Evolutionary conservation across 2,888 invertebrate genomes (phyloP).

Genomic region (Elmis aenea): DNA sequence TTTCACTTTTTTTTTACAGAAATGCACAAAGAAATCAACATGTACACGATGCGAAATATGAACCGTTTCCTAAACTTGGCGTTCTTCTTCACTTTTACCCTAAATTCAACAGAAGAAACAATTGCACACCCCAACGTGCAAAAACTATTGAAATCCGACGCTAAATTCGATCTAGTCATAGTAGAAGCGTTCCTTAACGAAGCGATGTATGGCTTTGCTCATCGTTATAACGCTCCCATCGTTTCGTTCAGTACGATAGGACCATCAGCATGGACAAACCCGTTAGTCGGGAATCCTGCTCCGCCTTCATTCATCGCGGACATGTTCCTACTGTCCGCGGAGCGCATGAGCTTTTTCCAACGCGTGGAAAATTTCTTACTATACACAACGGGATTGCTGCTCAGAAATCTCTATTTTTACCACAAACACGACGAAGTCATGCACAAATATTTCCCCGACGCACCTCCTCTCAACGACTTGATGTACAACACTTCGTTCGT

Average conservation of each 20-base stretch:
- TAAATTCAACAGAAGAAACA: constrained; percentile 17
- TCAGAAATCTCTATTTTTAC: constrained; percentile 17
- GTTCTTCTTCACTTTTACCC: too few species aligned
- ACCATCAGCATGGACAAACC: constrained; percentile 46
- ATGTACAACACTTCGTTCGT: constrained; percentile 34
- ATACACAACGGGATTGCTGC: constrained; percentile 17
- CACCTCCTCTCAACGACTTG: constrained; percentile 22
- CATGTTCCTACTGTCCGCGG: constrained; percentile 42
- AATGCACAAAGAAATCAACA: neutral
- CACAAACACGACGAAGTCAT: constrained; percentile 16
- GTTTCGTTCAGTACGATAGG: constrained; percentile 46
- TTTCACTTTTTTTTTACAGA: neutral
- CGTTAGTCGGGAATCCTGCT: constrained; percentile 48
- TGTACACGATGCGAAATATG: neutral
- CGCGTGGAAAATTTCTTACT: constrained; percentile 50
- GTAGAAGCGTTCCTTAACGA: constrained; percentile 51
- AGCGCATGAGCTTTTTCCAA: constrained; percentile 51
- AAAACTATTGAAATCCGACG: constrained; percentile 33
- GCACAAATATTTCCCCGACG: constrained; percentile 22
- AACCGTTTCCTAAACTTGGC: too few species aligned
- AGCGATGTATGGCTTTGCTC: constrained; percentile 43
- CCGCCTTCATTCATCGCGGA: constrained; percentile 51
- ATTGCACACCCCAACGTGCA: constrained; percentile 31
- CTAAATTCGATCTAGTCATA: constrained; percentile 44
- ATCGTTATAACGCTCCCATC: constrained; percentile 40